Percentiles rank a stretch among this genome's conserved stretches.
phyloP scores from a whole-genome alignment of 92 coral and sea anemone species.

The Scolanthus callimorphus region DNA sequence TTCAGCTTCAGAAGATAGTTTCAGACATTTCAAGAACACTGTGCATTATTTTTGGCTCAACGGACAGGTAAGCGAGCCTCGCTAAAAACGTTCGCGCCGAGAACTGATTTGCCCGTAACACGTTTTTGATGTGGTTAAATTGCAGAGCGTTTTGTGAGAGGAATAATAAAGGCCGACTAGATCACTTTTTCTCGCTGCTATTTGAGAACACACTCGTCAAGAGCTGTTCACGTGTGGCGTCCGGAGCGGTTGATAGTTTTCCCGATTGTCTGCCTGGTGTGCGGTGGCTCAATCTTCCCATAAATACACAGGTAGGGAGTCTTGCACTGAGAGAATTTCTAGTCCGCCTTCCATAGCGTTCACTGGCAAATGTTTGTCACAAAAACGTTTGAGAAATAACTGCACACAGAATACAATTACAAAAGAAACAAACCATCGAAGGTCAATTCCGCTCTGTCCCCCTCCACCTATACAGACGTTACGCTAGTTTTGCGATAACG shows the following conservation, averaged over 20 bases:
- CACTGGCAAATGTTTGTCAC: no score
- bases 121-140: no score
- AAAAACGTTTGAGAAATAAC: no score
- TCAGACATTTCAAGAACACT: constrained; percentile 68
- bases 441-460: no score
- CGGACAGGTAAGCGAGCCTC: constrained; percentile 87
- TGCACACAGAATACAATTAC: no score
- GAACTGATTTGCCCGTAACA: no score
- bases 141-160: constrained; percentile 91
- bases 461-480: no score
- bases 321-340: no score
- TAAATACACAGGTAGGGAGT: constrained; percentile 59
- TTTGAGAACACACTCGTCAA: constrained; percentile 76
- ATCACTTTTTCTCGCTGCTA: constrained; percentile 84
- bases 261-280: constrained; percentile 80
- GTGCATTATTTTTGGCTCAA: constrained; percentile 78
- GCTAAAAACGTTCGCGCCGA: no score
- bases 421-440: no score
- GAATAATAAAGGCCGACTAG: constrained; percentile 74
- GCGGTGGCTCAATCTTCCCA: constrained; percentile 86
- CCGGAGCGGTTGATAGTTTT: constrained; percentile 26
- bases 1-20: constrained; percentile 58
- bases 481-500: no score
- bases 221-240: constrained; percentile 10
- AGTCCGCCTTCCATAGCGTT: no score